Base-by-base conservation (phyloP, 2,888 invertebrate species). In the Ectemnius continuus region DNA sequence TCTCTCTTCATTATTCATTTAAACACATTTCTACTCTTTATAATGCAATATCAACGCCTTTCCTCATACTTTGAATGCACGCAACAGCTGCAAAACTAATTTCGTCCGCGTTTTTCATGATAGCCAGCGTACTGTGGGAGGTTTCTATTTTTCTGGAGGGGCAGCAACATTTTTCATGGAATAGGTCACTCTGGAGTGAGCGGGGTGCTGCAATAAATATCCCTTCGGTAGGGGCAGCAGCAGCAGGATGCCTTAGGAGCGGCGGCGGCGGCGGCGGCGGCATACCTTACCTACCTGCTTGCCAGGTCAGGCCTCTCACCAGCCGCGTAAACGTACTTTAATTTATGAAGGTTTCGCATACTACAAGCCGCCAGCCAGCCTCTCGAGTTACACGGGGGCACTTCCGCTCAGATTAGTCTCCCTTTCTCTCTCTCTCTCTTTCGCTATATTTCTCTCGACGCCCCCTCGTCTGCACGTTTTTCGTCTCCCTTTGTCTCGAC, bases 291-390 rank as follows among this genome's bases (percentile, higher is more conserved):
- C 76, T 81, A 77, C 78, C 79, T 80, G 75, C 70, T 77, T 64
- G 69, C 73, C 73, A 52, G 61, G 80, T 75, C 76, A 70, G 74
- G 68, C 75, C 71, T 63, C 36, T 36, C 36, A 74, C 84, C 86
- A 86, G 87, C 87, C 85, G 85, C 86, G 85, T 87, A 85, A 87
- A 87, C 80, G 82, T 68, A 73, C 69, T 80, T 67, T 82, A 83
- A 84, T 84, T 84, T 84, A 84, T 84, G 80, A 75, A 65, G 75
- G 69, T 63, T 69, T 68, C 47, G 70, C 70, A 61, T 62, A 70
- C 68, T 75, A 68, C 70, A 75, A 23, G 23, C 2, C 2, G 23
- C 23, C 47, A 59, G 47, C 66, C 74, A 67, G 70, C 76, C 80
- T 73, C 70, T 58, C 75, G 64, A 80, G 78, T 80, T 76, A 80